Conservation (phyloP, 2,797 vertebrate species). For the Oryzias sinensis region DNA sequence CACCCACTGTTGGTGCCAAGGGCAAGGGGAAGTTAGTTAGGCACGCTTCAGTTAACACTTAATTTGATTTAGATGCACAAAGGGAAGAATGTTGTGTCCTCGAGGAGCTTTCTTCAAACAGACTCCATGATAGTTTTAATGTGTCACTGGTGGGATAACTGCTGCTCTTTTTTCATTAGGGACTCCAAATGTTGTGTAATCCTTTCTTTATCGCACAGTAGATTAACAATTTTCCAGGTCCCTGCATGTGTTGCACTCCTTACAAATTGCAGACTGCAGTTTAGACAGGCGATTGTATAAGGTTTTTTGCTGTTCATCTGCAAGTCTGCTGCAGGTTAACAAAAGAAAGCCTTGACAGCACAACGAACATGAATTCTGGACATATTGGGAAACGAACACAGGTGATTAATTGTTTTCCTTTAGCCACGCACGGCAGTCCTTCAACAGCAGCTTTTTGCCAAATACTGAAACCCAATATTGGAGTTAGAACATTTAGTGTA, state of each 20-base stretch:
- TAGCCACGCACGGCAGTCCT: too few species aligned
- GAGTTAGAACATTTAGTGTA: too few species aligned
- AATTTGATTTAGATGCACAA: conserved; percentile 52
- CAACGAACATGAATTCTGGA: too few species aligned
- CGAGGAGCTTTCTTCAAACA: conserved; percentile 53
- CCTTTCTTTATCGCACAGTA: conserved; percentile 4
- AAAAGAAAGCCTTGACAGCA: too few species aligned
- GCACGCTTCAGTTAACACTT: conserved; percentile 50
- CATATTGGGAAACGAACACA: too few species aligned
- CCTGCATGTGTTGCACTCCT: conserved; percentile 2
- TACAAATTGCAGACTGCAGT: conserved; percentile 8
- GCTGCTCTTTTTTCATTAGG: conserved; percentile 17
- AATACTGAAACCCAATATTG: too few species aligned
- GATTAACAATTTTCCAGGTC: conserved; percentile 7
- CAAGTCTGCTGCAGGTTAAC: conserved; percentile 1
- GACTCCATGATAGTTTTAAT: conserved; percentile 56
- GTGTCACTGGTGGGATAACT: conserved; percentile 43
- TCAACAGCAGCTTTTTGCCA: too few species aligned
- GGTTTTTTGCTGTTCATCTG: conserved; percentile 30
- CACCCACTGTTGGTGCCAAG: conserved; percentile 33
- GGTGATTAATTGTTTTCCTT: too few species aligned
- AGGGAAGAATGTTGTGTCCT: conserved; percentile 42
- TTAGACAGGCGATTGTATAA: conserved; percentile 6
- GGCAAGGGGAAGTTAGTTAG: conserved; percentile 39
- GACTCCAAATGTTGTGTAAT: conserved; percentile 10